Conservation (phyloP, 2,888 invertebrate genomes). For the Alloplasta piceator region DNA sequence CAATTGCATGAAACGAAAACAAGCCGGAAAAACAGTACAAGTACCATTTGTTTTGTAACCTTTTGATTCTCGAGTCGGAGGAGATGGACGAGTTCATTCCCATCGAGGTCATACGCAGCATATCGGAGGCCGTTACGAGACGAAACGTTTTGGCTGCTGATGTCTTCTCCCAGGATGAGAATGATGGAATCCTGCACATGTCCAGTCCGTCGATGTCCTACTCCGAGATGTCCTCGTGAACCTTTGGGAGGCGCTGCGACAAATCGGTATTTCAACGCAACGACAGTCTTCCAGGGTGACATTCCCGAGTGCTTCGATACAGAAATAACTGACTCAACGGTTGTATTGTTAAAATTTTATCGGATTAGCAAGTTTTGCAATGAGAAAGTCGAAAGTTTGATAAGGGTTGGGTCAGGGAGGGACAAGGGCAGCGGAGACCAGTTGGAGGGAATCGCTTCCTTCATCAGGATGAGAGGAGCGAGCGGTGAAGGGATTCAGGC, state of each 20-base stretch:
- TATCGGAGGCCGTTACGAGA: constrained; percentile 71
- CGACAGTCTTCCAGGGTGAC: constrained; percentile 64
- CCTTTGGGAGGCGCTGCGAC: constrained; percentile 38
- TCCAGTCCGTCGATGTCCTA: constrained; percentile 72
- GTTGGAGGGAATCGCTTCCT: background rate
- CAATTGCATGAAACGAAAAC: background rate
- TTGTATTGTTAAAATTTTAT: constrained; percentile 18
- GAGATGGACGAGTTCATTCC: constrained; percentile 68
- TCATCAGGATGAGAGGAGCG: constrained; percentile 3
- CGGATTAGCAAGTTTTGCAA: background rate
- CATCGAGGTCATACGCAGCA: constrained; percentile 70
- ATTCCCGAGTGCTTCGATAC: constrained; percentile 57
- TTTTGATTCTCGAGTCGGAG: constrained; percentile 67
- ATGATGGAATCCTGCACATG: constrained; percentile 67
- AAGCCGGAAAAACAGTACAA: background rate
- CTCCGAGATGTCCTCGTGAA: constrained; percentile 74
- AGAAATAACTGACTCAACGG: background rate
- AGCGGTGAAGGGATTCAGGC: constrained; percentile 68
- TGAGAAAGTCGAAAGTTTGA: background rate
- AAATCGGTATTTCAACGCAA: constrained; percentile 58
- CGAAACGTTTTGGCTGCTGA: constrained; percentile 45
- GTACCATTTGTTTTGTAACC: background rate
- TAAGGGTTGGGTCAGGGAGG: background rate
- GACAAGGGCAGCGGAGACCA: background rate
- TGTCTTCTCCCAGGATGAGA: constrained; percentile 66